Evolutionary conservation across 2,888 invertebrate genomes (phyloP).

Genomic region (Megamerina dolium): DNA sequence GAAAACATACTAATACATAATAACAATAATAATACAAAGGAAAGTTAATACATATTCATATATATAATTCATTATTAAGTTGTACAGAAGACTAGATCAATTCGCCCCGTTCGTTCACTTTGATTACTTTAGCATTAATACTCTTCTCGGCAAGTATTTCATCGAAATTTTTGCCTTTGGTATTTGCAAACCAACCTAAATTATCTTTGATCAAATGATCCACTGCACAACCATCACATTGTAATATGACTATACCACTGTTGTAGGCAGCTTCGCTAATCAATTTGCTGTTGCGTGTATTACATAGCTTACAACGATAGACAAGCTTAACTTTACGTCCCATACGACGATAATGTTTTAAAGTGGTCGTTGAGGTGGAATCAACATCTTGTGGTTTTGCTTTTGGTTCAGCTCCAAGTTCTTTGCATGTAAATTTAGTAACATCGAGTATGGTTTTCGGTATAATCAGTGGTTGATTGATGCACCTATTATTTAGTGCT

Average conservation of each 20-base stretch:
- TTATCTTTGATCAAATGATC: conserved; percentile 44
- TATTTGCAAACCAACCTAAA: conserved; percentile 39
- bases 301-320: conserved; percentile 43
- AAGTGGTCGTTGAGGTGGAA: conserved; percentile 30
- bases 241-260: conserved; percentile 41
- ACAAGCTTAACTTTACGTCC: conserved; percentile 40
- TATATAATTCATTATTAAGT: no score
- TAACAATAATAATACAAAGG: no score
- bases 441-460: conserved; percentile 38
- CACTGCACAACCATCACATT: conserved; percentile 45
- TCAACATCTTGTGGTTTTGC: background rate
- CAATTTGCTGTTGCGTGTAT: conserved; percentile 41
- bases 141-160: conserved; percentile 38
- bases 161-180: conserved; percentile 35
- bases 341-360: conserved; percentile 36
- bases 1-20: no score
- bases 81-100: conserved; percentile 34
- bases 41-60: no score
- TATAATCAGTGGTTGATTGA: conserved; percentile 29
- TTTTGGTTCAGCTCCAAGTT: conserved; percentile 20
- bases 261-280: conserved; percentile 43
- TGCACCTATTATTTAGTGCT: conserved; percentile 16
- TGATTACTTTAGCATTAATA: conserved; percentile 35
- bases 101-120: conserved; percentile 43
- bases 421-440: conserved; percentile 32